Conservation (phyloP, 2,888 invertebrate genomes). For the Synergus itoensis region DNA sequence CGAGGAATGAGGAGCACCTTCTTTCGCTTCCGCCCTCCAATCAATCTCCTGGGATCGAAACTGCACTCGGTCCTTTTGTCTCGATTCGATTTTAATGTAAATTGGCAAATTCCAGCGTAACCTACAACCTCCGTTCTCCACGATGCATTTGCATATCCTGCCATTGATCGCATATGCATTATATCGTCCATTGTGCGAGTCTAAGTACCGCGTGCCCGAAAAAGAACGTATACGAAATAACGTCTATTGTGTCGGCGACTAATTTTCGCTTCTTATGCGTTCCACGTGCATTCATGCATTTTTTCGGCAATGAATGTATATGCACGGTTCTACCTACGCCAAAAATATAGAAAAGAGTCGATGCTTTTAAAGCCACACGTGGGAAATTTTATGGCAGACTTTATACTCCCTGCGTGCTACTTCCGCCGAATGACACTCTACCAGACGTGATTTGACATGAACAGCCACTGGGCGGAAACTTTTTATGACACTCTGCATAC, state of each 20-base stretch:
- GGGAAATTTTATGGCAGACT: conserved; percentile 35
- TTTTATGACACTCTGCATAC: conserved; percentile 37
- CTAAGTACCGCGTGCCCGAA: conserved; percentile 25
- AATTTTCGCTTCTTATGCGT: conserved; percentile 35
- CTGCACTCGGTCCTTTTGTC: conserved; percentile 26
- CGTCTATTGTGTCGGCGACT: conserved; percentile 16
- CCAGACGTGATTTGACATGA: conserved; percentile 29
- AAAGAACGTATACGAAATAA: conserved; percentile 16
- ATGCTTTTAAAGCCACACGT: conserved; percentile 32
- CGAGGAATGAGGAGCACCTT: background rate
- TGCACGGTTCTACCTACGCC: conserved; percentile 23
- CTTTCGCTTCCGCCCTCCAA: conserved; percentile 11
- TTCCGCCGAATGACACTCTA: background rate
- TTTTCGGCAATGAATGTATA: background rate
- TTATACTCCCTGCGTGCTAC: conserved; percentile 11
- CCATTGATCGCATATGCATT: conserved; percentile 34
- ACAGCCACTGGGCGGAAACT: conserved; percentile 15
- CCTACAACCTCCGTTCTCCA: conserved; percentile 23
- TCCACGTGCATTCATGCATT: conserved; percentile 32
- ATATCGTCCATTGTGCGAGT: conserved; percentile 21
- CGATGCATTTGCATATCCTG: conserved; percentile 35
- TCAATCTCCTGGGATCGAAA: conserved; percentile 25
- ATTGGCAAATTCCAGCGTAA: conserved; percentile 12
- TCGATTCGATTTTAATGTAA: conserved; percentile 38
- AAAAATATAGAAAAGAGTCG: conserved; percentile 33